phyloP scores from a whole-genome alignment of 2,113 vertebrate species.

The Myrmophylax atrothorax region DNA sequence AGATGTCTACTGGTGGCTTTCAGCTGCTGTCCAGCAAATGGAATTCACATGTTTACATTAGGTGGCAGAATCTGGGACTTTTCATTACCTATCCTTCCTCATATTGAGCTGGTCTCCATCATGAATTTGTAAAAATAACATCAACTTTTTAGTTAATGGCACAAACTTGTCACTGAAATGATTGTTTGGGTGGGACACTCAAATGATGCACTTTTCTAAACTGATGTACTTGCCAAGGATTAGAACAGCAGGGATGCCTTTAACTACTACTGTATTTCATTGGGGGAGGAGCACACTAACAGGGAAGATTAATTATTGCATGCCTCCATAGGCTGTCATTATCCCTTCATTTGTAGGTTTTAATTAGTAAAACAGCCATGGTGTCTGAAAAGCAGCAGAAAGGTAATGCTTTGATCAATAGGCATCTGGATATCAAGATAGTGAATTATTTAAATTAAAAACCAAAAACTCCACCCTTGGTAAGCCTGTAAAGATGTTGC shows the following conservation, averaged over 20 bases:
- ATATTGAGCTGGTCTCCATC: accelerated
- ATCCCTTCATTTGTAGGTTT: not conserved
- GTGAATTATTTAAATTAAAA: not conserved
- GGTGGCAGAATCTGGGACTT: not conserved
- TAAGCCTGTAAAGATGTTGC: not conserved
- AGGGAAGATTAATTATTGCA: not conserved
- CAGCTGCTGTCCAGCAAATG: not conserved
- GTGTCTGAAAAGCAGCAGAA: not conserved
- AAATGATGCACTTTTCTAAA: not conserved
- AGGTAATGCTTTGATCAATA: not conserved
- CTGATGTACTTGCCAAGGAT: not conserved
- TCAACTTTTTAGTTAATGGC: not conserved
- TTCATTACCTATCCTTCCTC: not conserved
- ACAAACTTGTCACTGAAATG: not conserved
- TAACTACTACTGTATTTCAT: not conserved
- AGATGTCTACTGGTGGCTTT: not conserved
- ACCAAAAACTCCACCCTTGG: not conserved
- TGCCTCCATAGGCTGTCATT: not conserved
- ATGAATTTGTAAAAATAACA: not conserved
- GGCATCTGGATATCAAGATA: not conserved
- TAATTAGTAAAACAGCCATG: not conserved
- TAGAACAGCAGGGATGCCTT: not conserved
- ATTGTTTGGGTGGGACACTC: not conserved
- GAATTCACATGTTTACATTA: not conserved
- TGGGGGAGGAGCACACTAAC: not conserved